Conservation (phyloP, 2,888 invertebrate species). For the Monoplex corrugatus region DNA sequence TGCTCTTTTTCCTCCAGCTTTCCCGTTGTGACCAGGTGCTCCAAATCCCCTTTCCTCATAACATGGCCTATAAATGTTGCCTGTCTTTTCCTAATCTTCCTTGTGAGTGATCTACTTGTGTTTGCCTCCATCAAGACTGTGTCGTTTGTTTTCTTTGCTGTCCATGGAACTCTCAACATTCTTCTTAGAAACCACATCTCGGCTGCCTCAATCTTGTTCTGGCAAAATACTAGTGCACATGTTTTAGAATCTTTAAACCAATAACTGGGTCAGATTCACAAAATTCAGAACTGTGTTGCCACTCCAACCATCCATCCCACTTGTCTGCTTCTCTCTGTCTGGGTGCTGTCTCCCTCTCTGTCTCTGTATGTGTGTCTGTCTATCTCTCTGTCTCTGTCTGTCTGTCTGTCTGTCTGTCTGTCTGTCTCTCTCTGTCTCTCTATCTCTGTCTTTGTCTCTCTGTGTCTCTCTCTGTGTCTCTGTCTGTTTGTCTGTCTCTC, state of each 20-base stretch:
- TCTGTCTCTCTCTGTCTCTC: slow-evolving; percentile 15
- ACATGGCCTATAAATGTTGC: no score
- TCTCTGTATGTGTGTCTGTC: neutral
- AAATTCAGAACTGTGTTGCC: neutral
- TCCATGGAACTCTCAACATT: neutral
- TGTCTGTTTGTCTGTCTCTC: neutral
- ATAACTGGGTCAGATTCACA: no score
- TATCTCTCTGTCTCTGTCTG: neutral
- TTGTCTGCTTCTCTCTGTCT: neutral
- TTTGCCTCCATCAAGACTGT: no score
- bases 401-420: neutral
- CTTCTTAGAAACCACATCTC: neutral
- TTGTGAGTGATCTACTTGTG: no score
- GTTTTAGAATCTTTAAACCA: no score
- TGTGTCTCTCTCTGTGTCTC: neutral
- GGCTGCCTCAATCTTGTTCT: neutral
- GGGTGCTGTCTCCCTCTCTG: neutral
- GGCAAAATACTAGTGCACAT: no score
- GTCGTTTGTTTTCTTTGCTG: neutral
- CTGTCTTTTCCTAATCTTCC: no score
- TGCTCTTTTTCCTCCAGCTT: no score
- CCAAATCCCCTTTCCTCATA: no score
- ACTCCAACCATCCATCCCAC: neutral
- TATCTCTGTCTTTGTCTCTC: slow-evolving; percentile 29
- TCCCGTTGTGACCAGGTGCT: no score